phyloP scores from a whole-genome alignment of 1,140 invertebrate genomes.

The Cyclina sinensis region DNA sequence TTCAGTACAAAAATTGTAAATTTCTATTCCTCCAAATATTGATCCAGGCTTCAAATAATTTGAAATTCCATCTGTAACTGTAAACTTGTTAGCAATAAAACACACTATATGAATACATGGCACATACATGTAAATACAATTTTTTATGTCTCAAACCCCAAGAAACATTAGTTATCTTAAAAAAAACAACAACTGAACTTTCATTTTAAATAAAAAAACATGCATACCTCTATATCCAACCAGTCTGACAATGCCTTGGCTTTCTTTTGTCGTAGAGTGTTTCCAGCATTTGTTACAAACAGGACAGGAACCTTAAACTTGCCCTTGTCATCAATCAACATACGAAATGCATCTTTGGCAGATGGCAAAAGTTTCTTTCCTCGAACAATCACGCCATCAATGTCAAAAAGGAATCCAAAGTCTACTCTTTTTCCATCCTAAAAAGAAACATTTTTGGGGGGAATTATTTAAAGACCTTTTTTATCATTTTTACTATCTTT shows the following conservation, averaged over 20 bases:
- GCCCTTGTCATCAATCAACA: slow-evolving; percentile 82
- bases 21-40: too few relatives aligned
- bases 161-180: too few relatives aligned
- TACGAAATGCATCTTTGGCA: slow-evolving; percentile 83
- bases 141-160: too few relatives aligned
- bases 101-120: too few relatives aligned
- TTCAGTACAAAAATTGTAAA: too few relatives aligned
- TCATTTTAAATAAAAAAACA: not conserved
- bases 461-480: too few relatives aligned
- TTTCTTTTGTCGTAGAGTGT: slow-evolving; percentile 85
- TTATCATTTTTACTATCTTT: too few relatives aligned
- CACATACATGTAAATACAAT: too few relatives aligned
- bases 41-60: too few relatives aligned
- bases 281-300: slow-evolving; percentile 87
- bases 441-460: slow-evolving; percentile 12
- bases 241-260: slow-evolving; percentile 85
- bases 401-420: slow-evolving; percentile 87
- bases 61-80: too few relatives aligned
- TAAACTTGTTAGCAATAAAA: too few relatives aligned
- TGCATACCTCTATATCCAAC: slow-evolving; percentile 84
- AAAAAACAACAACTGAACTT: too few relatives aligned
- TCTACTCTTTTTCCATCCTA: slow-evolving; percentile 57
- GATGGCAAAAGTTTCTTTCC: slow-evolving; percentile 84
- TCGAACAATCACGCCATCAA: slow-evolving; percentile 87
- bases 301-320: slow-evolving; percentile 85